Evolutionary conservation across 2,888 invertebrate species (phyloP).

Genomic region (Lasioglossum morio): DNA sequence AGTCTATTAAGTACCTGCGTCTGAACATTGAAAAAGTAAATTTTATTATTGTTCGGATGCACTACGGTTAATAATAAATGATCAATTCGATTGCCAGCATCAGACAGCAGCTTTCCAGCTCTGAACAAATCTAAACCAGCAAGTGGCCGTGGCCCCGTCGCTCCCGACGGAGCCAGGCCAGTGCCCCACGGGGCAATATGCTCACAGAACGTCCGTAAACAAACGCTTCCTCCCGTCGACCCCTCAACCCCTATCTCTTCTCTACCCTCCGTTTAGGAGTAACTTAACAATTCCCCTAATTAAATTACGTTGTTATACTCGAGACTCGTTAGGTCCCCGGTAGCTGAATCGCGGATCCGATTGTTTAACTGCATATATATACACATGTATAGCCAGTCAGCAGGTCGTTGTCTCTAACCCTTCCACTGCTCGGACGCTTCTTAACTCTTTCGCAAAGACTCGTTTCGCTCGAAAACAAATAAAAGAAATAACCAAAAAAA

Average conservation of each 20-base stretch:
- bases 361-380: conserved; percentile 80
- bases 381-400: conserved; percentile 47
- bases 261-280: conserved; percentile 24
- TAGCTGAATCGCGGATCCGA: conserved; percentile 50
- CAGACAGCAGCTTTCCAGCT: neutral
- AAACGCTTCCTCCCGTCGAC: neutral
- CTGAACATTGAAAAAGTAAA: no score
- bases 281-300: conserved; percentile 67
- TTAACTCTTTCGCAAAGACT: conserved; percentile 40
- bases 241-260: conserved; percentile 11
- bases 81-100: no score
- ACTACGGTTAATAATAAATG: no score
- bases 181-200: neutral
- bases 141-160: neutral
- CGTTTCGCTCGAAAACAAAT: neutral
- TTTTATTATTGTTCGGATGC: neutral
- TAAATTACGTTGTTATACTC: conserved; percentile 63
- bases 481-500: neutral
- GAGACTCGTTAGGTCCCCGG: conserved; percentile 50
- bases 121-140: neutral
- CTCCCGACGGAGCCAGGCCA: neutral
- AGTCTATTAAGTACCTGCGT: neutral
- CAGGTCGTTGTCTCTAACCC: conserved; percentile 65
- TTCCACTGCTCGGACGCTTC: conserved; percentile 33
- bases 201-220: neutral